Percentiles rank a stretch among this genome's conserved stretches.
These are phyloP conservation scores for Galbula dea DNA, from an alignment of 2,113 vertebrate genomes.

Conservation along the genomic window DNA sequence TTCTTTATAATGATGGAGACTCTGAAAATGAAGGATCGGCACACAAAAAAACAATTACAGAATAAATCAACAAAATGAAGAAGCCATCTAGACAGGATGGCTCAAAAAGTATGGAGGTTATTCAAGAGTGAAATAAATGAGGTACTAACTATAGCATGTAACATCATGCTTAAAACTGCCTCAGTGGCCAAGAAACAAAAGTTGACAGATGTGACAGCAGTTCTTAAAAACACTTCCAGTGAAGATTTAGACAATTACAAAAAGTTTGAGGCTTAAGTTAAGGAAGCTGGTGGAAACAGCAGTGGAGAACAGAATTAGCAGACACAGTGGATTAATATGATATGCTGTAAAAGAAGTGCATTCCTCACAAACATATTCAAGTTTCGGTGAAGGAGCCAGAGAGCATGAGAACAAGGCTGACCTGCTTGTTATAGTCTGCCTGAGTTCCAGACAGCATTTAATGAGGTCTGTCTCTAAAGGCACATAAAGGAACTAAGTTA, in stretches of 20 bases:
- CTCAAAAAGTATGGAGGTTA: not conserved
- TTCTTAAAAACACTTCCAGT: slow-evolving; percentile 37
- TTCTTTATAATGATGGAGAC: not conserved
- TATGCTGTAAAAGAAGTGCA: not conserved
- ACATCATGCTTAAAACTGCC: slow-evolving; percentile 35
- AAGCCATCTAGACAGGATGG: not conserved
- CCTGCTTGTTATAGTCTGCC: not conserved
- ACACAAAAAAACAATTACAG: not conserved
- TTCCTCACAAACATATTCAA: not conserved
- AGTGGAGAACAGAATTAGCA: not conserved
- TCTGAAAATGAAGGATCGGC: not conserved
- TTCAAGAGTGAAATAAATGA: slow-evolving; percentile 29
- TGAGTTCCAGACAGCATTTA: slow-evolving; percentile 6
- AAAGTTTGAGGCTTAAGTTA: not conserved
- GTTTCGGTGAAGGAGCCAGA: not conserved
- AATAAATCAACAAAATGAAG: not conserved
- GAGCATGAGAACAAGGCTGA: slow-evolving; percentile 38
- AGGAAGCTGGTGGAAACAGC: slow-evolving; percentile 14
- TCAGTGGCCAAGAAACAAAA: slow-evolving; percentile 3
- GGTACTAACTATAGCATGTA: slow-evolving; percentile 31
- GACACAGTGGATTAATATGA: not conserved
- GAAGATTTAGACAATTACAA: slow-evolving; percentile 28
- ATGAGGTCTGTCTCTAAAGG: not conserved
- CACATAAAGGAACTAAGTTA: not conserved
- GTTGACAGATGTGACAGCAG: slow-evolving; percentile 30